phyloP scores from a whole-genome alignment of 1,140 invertebrate genomes.

The Protaetia brevitarsis region DNA sequence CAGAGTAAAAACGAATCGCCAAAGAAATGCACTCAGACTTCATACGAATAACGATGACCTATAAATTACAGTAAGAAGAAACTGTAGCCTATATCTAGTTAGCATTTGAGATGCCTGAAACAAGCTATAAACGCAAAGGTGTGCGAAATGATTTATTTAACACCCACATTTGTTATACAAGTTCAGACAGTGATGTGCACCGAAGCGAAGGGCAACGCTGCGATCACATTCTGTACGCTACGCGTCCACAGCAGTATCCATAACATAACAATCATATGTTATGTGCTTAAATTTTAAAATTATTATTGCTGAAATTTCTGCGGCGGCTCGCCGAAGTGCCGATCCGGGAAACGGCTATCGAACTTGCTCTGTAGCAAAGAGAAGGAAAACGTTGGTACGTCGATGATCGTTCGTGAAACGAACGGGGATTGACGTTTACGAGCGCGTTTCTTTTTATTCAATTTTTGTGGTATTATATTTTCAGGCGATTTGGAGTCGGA shows the following conservation, averaged over 20 bases:
- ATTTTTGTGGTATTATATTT: conserved; percentile 35
- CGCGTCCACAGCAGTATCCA: conserved; percentile 27
- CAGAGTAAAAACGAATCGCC: neutral
- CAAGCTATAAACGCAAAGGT: conserved; percentile 37
- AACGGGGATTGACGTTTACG: conserved; percentile 39
- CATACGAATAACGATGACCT: conserved; percentile 18
- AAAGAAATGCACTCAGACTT: conserved; percentile 9
- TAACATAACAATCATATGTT: conserved; percentile 39
- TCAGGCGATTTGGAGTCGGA: conserved; percentile 31
- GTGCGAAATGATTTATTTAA: conserved; percentile 40
- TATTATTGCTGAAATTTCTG: conserved; percentile 31
- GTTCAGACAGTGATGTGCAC: conserved; percentile 26
- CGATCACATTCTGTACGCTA: conserved; percentile 15
- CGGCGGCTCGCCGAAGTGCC: conserved; percentile 11
- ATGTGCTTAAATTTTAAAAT: conserved; percentile 40
- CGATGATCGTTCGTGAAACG: conserved; percentile 17
- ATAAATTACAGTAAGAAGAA: conserved; percentile 19
- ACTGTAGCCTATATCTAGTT: conserved; percentile 27
- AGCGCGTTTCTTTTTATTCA: conserved; percentile 36
- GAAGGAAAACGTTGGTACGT: conserved; percentile 25
- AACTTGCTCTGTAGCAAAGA: too few relatives aligned
- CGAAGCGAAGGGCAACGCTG: neutral
- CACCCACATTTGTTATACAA: conserved; percentile 38
- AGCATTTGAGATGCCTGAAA: conserved; percentile 32
- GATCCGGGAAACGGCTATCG: too few relatives aligned